phyloP scores from a whole-genome alignment of 2,797 vertebrate species.

The Hippoglossus hippoglossus region DNA sequence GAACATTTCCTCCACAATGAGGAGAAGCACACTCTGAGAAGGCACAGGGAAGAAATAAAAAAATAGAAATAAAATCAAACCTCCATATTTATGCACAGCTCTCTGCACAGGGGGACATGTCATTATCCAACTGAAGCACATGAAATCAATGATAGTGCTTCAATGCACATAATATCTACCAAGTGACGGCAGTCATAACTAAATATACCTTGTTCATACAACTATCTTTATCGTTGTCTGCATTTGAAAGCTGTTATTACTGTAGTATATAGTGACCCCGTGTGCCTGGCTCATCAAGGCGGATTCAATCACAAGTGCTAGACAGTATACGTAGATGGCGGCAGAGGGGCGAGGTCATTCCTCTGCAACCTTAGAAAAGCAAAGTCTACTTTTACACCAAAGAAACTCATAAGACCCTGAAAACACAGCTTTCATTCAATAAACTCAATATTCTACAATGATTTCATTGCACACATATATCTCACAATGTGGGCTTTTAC shows the following conservation, averaged over 20 bases:
- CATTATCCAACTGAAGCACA: constrained; percentile 63
- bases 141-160: constrained; percentile 69
- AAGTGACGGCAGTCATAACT: constrained; percentile 56
- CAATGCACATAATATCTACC: constrained; percentile 64
- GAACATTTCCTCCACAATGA: constrained; percentile 44
- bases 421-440: constrained; percentile 60
- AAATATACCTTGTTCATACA: constrained; percentile 65
- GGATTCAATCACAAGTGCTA: constrained; percentile 56
- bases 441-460: constrained; percentile 60
- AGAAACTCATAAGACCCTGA: constrained; percentile 58
- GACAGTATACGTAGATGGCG: constrained; percentile 17
- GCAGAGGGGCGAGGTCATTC: constrained; percentile 20
- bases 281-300: constrained; percentile 53
- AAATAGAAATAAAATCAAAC: constrained; percentile 16
- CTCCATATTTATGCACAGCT: constrained; percentile 44
- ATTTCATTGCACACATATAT: constrained; percentile 63
- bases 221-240: constrained; percentile 62
- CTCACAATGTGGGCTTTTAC: constrained; percentile 35
- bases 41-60: constrained; percentile 14
- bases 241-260: constrained; percentile 73
- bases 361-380: constrained; percentile 30
- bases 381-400: constrained; percentile 40
- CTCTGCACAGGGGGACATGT: constrained; percentile 50
- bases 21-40: constrained; percentile 20
- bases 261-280: constrained; percentile 47